Evolutionary conservation across 2,797 vertebrate species (phyloP), one percentile per base, ranked within the genome.

Genomic region (Leptodactylus fallax): DNA sequence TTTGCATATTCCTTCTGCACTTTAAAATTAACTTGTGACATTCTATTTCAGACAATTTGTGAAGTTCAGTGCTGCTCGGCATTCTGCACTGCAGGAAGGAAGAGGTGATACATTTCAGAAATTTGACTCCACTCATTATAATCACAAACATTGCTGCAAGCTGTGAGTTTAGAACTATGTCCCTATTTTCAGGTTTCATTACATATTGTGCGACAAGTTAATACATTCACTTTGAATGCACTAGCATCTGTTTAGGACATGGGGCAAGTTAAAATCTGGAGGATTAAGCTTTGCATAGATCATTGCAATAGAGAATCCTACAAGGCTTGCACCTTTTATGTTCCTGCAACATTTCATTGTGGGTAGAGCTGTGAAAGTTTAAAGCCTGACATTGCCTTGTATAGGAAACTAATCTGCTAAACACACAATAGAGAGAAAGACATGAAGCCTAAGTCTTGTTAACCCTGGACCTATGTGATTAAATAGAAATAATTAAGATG

Each of bases 251-350:
- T 90, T 91, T 94, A 94, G 92, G 89, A 93, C 94, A 92, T 92
- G 85, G 90, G 90, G 90, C 58, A 93, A 88, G 83, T 89, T 90
- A 90, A 90, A 94, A 95, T 95, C 92, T 95, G 94, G 95, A 91
- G 91, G 93, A 95, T 96, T 96, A 92, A 93, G 92, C 92, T 97
- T 97, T 96, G 90, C 91, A 93, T 60, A 91, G 92, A 95, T 92
- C 92, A 87, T 82, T 67, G 88, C 91, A 91, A 94, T 96, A 94
- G 89, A 92, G 90, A 94, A 89, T 78, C 89, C 94, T 93, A 90
- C 92, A 91, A 91, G 17, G 17, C 91, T 93, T 89, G 96, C 90
- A 95, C 96, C 91, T 95, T 92, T 91, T 82, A 76, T 86, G 91
- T 94, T 93, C 93, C 87, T 91, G 90, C 92, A 94, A 95, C 95